A percentile compares a stretch with the other conserved stretches of the same genome.
Evolutionary conservation across 2,113 vertebrate species (phyloP).

Genomic region (Aptenodytes patagonicus): DNA sequence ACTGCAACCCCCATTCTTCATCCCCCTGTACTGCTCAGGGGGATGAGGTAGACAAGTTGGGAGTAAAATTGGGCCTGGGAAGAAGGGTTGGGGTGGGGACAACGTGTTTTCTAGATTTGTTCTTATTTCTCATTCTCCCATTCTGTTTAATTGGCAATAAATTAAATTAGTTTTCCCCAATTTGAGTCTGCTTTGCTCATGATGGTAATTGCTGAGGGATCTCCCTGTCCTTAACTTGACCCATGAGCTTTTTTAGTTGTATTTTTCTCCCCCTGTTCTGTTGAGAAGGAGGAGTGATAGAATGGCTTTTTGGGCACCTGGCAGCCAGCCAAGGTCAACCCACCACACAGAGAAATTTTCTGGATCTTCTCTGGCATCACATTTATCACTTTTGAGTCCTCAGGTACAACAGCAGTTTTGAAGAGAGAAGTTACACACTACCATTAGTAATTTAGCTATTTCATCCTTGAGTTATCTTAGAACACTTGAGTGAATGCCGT

Average conservation of each 20-base stretch:
- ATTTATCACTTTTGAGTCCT: neutral
- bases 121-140: neutral
- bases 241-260: neutral
- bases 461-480: conserved; percentile 10
- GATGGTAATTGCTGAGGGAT: neutral
- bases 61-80: neutral
- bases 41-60: neutral
- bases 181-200: neutral
- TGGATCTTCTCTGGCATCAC: neutral
- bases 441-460: neutral
- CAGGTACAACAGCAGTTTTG: neutral
- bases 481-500: neutral
- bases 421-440: neutral
- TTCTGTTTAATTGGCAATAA: neutral
- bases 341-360: neutral
- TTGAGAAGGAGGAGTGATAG: neutral
- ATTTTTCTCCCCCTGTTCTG: neutral
- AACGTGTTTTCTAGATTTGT: neutral
- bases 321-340: neutral
- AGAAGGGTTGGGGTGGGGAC: rapidly evolving
- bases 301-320: neutral
- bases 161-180: neutral
- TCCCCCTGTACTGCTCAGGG: too few relatives aligned
- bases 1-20: neutral
- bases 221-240: neutral